Evolutionary conservation across 2,888 invertebrate genomes (phyloP).

Genomic region (Apodemia duryi): DNA sequence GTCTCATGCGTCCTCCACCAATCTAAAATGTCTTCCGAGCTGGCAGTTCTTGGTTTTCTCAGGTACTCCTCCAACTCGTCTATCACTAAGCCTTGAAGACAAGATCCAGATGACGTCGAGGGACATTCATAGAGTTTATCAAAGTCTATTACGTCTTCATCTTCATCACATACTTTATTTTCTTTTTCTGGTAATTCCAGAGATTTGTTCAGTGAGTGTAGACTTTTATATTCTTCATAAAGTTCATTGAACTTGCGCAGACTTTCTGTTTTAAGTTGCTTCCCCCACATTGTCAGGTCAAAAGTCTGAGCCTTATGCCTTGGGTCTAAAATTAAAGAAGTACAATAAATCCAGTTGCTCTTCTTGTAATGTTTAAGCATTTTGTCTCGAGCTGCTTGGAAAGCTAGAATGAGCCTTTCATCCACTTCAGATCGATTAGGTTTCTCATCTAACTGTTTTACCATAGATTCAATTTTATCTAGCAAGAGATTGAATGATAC

Average conservation of each 20-base stretch:
- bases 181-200: slow-evolving; percentile 26
- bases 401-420: slow-evolving; percentile 35
- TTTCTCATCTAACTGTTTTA: slow-evolving; percentile 35
- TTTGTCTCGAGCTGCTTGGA: slow-evolving; percentile 36
- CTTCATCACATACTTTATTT: slow-evolving; percentile 32
- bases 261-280: slow-evolving; percentile 32
- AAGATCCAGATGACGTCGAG: slow-evolving; percentile 29
- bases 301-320: slow-evolving; percentile 36
- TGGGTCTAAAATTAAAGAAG: slow-evolving; percentile 36
- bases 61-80: slow-evolving; percentile 30
- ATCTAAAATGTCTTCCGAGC: slow-evolving; percentile 29
- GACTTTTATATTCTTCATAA: slow-evolving; percentile 29
- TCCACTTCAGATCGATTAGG: slow-evolving; percentile 35
- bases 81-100: slow-evolving; percentile 27
- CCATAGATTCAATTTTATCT: slow-evolving; percentile 29
- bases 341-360: slow-evolving; percentile 35
- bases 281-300: slow-evolving; percentile 33
- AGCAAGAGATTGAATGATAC: slow-evolving; percentile 35
- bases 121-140: slow-evolving; percentile 31
- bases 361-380: slow-evolving; percentile 35
- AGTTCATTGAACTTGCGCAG: slow-evolving; percentile 30
- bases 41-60: slow-evolving; percentile 28
- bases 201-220: slow-evolving; percentile 30
- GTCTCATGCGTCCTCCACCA: slow-evolving; percentile 32
- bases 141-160: slow-evolving; percentile 32